These are phyloP conservation scores for Caenorhabditis brenneri DNA, from an alignment of 1,140 invertebrate genomes.

Conservation along the genomic window DNA sequence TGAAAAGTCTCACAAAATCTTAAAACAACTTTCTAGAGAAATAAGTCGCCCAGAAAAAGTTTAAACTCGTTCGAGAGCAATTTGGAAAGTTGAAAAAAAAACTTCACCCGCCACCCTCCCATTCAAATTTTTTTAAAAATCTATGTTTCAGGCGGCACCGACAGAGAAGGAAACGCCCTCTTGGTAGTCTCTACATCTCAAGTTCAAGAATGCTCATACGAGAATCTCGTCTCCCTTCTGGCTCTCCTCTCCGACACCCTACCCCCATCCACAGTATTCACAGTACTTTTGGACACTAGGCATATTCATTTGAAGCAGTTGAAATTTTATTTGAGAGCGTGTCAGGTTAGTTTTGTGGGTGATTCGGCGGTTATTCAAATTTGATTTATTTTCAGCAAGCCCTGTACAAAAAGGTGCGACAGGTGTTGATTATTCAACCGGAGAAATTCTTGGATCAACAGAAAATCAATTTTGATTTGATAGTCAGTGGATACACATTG, in stretches of 20 bases:
- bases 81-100: too few relatives aligned
- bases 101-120: too few relatives aligned
- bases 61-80: too few relatives aligned
- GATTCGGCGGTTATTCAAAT: not conserved
- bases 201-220: constrained; percentile 23
- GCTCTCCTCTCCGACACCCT: not conserved
- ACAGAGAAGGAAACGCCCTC: not conserved
- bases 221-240: not conserved
- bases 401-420: constrained; percentile 50
- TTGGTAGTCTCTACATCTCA: not conserved
- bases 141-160: not conserved
- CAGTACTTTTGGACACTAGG: constrained; percentile 5
- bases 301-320: constrained; percentile 27
- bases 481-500: constrained; percentile 41
- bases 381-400: not conserved
- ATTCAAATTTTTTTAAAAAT: not conserved
- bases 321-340: constrained; percentile 35
- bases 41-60: too few relatives aligned
- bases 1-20: too few relatives aligned
- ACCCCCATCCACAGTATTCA: not conserved
- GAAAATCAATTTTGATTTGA: constrained; percentile 52
- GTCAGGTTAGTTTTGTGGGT: not conserved
- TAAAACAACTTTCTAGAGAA: too few relatives aligned
- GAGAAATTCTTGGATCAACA: constrained; percentile 54
- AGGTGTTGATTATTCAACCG: constrained; percentile 50